Evolutionary conservation across 2,113 vertebrate genomes (phyloP).

Genomic region (Glaucidium brasilianum): DNA sequence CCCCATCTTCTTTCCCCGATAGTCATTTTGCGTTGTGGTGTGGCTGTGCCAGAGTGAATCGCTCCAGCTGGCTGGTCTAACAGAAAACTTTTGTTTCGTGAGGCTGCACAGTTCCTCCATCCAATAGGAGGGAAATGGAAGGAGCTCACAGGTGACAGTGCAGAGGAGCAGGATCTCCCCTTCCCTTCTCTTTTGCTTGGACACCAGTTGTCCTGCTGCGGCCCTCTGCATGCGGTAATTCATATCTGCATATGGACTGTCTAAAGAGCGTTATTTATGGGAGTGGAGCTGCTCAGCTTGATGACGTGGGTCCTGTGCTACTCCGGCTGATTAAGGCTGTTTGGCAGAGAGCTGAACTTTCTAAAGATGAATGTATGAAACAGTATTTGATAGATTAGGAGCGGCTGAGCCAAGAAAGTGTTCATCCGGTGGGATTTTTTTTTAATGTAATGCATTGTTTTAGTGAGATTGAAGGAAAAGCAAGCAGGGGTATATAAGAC

Average conservation of each 20-base stretch:
- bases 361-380: neutral
- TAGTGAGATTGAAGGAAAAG: neutral
- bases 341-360: neutral
- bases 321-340: neutral
- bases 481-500: neutral
- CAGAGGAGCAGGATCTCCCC: neutral
- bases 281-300: neutral
- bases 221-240: no score
- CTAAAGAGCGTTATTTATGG: neutral
- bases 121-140: neutral
- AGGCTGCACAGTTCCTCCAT: neutral
- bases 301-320: neutral
- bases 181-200: neutral
- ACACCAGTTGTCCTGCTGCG: neutral
- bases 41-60: neutral
- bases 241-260: fast-evolving
- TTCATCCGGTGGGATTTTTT: neutral
- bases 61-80: neutral
- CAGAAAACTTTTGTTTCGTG: neutral
- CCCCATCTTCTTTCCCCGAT: neutral
- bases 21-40: neutral
- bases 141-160: neutral
- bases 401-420: neutral
- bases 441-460: neutral
- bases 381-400: neutral